Base-by-base conservation (phyloP, 2,113 vertebrate species). In the Chamaea fasciata region DNA sequence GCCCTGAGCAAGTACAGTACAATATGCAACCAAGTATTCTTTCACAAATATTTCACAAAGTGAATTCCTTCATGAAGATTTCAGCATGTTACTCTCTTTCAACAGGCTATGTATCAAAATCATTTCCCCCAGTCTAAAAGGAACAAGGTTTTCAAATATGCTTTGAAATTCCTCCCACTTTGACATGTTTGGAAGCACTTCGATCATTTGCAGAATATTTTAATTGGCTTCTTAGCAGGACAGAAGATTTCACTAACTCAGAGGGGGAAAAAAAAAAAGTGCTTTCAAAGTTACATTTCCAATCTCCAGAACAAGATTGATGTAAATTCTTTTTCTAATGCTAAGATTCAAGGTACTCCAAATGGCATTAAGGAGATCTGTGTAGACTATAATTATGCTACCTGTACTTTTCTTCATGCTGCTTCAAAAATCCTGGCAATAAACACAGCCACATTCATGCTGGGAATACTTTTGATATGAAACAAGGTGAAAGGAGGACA, bases 401-500 rank as follows among this genome's bases (percentile, higher is more conserved):
- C 69, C 37, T 12, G 4, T 30, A 73, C 52, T 84, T 91, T 92
- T 80, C 41, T 77, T 86, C 73, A 75, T 0, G 1, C 33, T 75
- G 31, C 37, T 84, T 78, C 81, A 79, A 50, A 53, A 56, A 77
- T 39, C 8, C 26, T 26, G 15, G 70, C 46, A 91, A 47, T 50
- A 84, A 87, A 83, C 52, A 82, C 15, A 59, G 60, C 30, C 53
- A 39, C 57, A 85, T 49, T 74, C 64, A 83, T 13, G n/a, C 55
- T 86, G 68, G 35, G 30, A 73, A 28, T 78, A 46, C 60, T 88
- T 93, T 49, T 62, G 12, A 68, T 30, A 64, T 37, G 23, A 89
- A 91, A 91, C 16, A 60, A 90, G 62, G 65, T 91, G 63, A 79
- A 87, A 96, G 55, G 63, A 91, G 85, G 83, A 92, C 69, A 94